Evolutionary conservation across 2,888 invertebrate genomes (phyloP).

Genomic region (Isoperla grammatica): DNA sequence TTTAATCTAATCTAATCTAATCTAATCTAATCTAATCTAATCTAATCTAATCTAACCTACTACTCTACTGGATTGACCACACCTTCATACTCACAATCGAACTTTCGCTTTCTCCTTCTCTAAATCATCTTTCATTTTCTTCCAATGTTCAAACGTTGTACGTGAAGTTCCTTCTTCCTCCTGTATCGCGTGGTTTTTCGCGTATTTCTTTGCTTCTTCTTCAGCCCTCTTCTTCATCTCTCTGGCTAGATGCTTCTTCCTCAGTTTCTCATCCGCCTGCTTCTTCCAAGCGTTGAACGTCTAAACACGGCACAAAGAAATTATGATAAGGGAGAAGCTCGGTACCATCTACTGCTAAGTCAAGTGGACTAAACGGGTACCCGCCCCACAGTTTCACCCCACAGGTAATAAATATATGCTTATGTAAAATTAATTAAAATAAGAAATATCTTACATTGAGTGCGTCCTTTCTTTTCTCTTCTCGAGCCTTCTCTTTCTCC

Average conservation of each 20-base stretch:
- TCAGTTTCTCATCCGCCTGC: conserved; percentile 20
- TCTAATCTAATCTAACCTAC: no score
- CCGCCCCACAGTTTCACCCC: no score
- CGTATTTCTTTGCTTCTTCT: conserved; percentile 18
- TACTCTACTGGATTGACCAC: no score
- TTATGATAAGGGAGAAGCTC: no score
- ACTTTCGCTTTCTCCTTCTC: conserved; percentile 6
- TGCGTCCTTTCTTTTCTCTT: conserved; percentile 20
- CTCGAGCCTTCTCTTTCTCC: neutral
- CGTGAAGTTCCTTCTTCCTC: conserved; percentile 8
- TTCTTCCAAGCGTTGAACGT: conserved; percentile 21
- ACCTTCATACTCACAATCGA: neutral
- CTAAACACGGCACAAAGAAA: conserved; percentile 5
- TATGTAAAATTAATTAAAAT: neutral
- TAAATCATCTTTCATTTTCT: conserved; percentile 20
- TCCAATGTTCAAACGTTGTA: conserved; percentile 22
- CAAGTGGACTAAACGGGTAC: no score
- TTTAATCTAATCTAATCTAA: no score
- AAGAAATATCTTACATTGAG: conserved; percentile 11
- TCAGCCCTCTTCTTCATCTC: conserved; percentile 7
- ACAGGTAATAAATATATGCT: no score
- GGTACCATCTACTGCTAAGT: no score
- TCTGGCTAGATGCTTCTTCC: neutral
- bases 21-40: no score
- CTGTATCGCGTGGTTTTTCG: conserved; percentile 4